Percentiles rank a stretch among this genome's conserved stretches.
Conservation (phyloP, 2,797 vertebrate species). For the Serranus cabrilla region DNA sequence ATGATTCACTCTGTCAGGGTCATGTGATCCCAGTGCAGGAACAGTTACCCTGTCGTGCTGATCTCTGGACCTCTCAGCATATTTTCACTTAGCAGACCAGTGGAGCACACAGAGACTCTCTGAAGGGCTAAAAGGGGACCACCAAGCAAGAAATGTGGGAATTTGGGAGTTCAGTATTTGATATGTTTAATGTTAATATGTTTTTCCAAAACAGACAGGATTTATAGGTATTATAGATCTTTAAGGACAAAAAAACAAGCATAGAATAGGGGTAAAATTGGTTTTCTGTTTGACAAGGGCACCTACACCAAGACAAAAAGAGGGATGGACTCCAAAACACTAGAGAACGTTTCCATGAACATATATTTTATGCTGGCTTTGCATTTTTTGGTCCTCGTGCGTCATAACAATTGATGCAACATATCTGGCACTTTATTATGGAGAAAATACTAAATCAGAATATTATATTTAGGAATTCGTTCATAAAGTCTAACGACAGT, state of each 20-base stretch:
- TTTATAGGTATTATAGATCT: too few species aligned
- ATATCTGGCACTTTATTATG: neutral
- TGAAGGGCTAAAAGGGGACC: neutral
- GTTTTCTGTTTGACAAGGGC: neutral
- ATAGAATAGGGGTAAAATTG: neutral
- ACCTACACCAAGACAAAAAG: neutral
- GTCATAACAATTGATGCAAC: neutral
- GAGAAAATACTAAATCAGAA: neutral
- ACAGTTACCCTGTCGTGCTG: conserved; percentile 10
- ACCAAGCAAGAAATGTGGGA: neutral
- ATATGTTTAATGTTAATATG: neutral
- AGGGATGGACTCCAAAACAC: neutral
- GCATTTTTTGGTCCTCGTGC: neutral
- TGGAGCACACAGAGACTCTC: neutral
- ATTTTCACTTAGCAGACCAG: conserved; percentile 16
- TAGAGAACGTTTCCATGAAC: too few species aligned
- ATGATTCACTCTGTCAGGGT: conserved; percentile 59
- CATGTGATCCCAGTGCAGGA: conserved; percentile 49
- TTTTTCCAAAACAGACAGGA: neutral
- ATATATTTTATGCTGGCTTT: too few species aligned
- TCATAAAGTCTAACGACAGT: neutral
- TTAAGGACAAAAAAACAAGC: neutral
- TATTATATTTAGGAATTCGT: neutral
- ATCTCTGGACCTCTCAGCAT: conserved; percentile 23
- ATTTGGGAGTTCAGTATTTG: conserved; percentile 3